A percentile compares a stretch with the other conserved stretches of the same genome.
phyloP scores from a whole-genome alignment of 2,888 invertebrate genomes.

The Thecocarcelia acutangulata region DNA sequence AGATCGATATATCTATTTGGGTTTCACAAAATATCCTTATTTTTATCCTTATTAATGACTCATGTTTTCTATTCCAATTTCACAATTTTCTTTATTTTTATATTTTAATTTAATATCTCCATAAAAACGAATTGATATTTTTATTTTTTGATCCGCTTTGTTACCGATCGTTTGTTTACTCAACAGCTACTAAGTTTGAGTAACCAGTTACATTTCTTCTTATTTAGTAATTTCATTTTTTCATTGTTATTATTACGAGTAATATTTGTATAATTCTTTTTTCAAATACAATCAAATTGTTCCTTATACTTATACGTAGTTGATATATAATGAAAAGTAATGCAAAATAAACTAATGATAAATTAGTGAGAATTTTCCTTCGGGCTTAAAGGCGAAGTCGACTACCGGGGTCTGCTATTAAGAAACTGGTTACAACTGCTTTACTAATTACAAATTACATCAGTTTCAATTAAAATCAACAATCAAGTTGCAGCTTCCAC shows the following conservation, averaged over 20 bases:
- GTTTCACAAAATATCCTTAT: conserved; percentile 5
- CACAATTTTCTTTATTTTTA: not conserved
- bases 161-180: conserved; percentile 64
- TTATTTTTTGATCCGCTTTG: conserved; percentile 35
- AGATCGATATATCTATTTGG: conserved; percentile 18
- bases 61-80: not conserved
- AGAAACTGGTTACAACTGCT: not conserved
- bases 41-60: conserved; percentile 20
- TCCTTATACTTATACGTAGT: conserved; percentile 49
- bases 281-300: conserved; percentile 63
- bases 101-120: not conserved
- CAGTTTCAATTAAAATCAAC: no score
- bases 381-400: not conserved
- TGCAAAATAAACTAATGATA: conserved; percentile 32
- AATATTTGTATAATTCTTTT: conserved; percentile 47
- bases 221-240: conserved; percentile 67
- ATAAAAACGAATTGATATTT: conserved; percentile 17
- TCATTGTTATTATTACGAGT: conserved; percentile 41
- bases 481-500: no score
- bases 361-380: conserved; percentile 38
- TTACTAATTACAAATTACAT: no score
- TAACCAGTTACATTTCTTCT: conserved; percentile 71
- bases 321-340: conserved; percentile 42
- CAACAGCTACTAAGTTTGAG: conserved; percentile 72
- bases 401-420: not conserved